phyloP scores from a whole-genome alignment of 2,888 invertebrate species.

The Tetranychus piercei region DNA sequence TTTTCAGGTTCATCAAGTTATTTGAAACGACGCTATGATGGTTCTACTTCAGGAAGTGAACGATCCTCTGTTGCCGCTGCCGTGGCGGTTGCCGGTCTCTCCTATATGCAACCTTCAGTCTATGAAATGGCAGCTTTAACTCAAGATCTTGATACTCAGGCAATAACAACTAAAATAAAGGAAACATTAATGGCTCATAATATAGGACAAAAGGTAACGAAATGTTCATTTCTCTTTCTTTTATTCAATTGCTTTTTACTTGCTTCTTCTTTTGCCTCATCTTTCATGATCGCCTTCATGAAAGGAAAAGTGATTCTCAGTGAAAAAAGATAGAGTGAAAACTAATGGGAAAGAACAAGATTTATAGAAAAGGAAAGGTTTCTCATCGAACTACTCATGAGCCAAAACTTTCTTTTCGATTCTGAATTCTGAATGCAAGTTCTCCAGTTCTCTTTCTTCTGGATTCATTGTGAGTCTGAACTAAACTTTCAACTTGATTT shows the following conservation, averaged over 20 bases:
- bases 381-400: no score
- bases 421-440: no score
- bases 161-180: conserved; percentile 87
- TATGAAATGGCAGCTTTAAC: conserved; percentile 94
- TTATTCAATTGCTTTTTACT: conserved; percentile 1
- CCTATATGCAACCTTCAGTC: conserved; percentile 42
- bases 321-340: no score
- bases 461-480: neutral
- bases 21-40: conserved; percentile 3
- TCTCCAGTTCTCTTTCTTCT: neutral
- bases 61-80: neutral
- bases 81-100: neutral
- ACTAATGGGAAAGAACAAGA: no score
- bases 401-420: no score
- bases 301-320: no score
- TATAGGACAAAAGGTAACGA: conserved; percentile 70
- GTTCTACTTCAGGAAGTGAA: neutral
- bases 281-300: no score
- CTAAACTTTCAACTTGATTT: no score
- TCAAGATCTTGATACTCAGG: conserved; percentile 85
- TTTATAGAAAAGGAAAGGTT: no score
- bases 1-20: conserved; percentile 6
- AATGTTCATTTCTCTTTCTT: neutral
- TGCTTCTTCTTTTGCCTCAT: neutral
- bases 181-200: conserved; percentile 89